A percentile compares a stretch with the other conserved stretches of the same genome.
phyloP scores from a whole-genome alignment of 2,888 invertebrate genomes.

The Trisateles emortualis region DNA sequence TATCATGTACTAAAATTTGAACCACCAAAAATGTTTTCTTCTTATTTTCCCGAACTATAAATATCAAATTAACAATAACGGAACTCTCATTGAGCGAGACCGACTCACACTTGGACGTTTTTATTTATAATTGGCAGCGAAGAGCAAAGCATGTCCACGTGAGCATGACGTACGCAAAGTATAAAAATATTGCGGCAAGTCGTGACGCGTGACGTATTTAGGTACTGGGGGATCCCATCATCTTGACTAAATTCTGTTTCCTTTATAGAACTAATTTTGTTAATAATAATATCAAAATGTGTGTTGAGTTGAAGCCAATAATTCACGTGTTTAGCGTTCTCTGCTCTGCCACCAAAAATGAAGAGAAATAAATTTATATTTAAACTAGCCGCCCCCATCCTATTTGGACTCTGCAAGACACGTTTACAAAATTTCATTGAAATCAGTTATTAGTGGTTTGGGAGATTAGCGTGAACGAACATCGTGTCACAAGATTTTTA shows the following conservation, averaged over 20 bases:
- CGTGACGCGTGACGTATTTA: neutral
- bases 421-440: no score
- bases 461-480: no score
- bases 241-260: neutral
- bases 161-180: conserved; percentile 1
- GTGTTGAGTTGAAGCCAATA: conserved; percentile 27
- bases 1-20: no score
- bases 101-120: no score
- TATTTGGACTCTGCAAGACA: no score
- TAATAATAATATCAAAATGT: conserved; percentile 21
- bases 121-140: neutral
- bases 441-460: no score
- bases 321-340: conserved; percentile 15
- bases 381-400: no score
- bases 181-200: neutral
- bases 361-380: conserved; percentile 5
- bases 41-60: no score
- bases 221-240: neutral
- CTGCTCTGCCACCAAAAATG: conserved; percentile 6
- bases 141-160: neutral
- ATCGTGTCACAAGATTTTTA: no score
- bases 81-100: no score
- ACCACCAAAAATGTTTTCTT: no score
- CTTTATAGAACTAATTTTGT: conserved; percentile 5
- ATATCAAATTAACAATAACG: no score